A percentile compares a stretch with the other conserved stretches of the same genome.
Conservation (phyloP, 2,888 invertebrate genomes). For the Schrankia costaestrigalis region DNA sequence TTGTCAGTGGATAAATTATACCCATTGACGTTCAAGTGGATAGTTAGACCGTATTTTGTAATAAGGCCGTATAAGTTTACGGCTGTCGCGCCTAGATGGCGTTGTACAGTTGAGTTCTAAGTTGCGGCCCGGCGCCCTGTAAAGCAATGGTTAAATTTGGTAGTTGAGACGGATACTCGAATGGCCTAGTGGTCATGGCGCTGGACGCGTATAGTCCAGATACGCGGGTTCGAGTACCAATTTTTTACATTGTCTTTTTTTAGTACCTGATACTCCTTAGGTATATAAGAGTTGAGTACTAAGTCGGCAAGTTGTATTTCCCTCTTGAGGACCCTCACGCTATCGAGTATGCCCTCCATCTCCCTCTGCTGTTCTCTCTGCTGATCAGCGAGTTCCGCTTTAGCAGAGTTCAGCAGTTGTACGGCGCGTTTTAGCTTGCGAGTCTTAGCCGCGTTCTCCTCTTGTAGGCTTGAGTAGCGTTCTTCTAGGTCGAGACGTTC, state of each 20-base stretch:
- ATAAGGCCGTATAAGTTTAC: too few species aligned
- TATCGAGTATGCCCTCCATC: constrained; percentile 97
- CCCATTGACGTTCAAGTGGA: too few species aligned
- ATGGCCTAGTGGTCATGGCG: too few species aligned
- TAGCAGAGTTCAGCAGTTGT: constrained; percentile 91
- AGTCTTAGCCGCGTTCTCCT: constrained; percentile 95
- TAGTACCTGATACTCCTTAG: constrained; percentile 92
- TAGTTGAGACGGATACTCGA: too few species aligned
- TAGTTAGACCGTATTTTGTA: too few species aligned
- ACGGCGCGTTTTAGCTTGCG: constrained; percentile 95
- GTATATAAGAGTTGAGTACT: constrained; percentile 96
- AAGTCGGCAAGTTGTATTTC: constrained; percentile 95
- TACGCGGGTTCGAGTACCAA: too few species aligned
- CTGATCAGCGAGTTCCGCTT: constrained; percentile 91
- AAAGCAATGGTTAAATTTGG: too few species aligned
- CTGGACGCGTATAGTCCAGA: too few species aligned
- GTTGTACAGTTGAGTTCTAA: too few species aligned
- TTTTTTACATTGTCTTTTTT: not conserved
- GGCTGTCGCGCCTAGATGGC: too few species aligned
- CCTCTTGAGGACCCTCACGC: constrained; percentile 92
- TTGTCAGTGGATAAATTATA: too few species aligned
- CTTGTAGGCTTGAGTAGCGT: constrained; percentile 95
- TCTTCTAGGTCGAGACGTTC: constrained; percentile 97
- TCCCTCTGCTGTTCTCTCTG: constrained; percentile 97
- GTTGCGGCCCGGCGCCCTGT: too few species aligned